Conservation (phyloP, 53 echinoderm and acorn worm species). For the Apostichopus leukothele region DNA sequence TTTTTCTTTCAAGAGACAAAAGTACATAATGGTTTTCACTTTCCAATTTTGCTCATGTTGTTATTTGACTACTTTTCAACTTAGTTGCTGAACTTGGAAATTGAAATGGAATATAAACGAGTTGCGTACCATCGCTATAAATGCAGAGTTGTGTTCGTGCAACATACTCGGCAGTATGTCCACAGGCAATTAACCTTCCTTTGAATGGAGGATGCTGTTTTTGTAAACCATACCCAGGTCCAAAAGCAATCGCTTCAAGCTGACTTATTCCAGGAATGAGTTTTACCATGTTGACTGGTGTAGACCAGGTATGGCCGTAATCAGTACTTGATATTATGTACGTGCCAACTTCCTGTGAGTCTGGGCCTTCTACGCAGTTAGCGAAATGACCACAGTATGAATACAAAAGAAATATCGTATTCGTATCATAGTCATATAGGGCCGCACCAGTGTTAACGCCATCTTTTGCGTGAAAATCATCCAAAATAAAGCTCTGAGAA, state of each 20-base stretch:
- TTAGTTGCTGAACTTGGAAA: too few species aligned
- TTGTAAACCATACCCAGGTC: conserved; percentile 70
- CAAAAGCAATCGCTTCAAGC: conserved; percentile 41
- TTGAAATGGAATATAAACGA: background rate
- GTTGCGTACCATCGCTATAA: conserved; percentile 62
- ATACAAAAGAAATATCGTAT: conserved; percentile 50
- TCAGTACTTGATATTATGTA: conserved; percentile 56
- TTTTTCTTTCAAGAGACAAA: too few species aligned
- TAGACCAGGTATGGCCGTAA: conserved; percentile 60
- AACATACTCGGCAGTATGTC: conserved; percentile 43
- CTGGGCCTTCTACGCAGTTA: conserved; percentile 30
- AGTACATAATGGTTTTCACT: too few species aligned
- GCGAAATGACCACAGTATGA: conserved; percentile 54
- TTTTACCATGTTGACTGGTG: conserved; percentile 48
- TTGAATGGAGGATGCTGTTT: conserved; percentile 57
- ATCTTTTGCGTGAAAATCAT: conserved; percentile 60
- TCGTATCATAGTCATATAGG: conserved; percentile 54
- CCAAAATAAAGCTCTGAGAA: conserved; percentile 43
- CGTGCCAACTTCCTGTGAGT: conserved; percentile 39
- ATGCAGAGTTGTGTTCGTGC: conserved; percentile 50
- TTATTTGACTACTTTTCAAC: too few species aligned
- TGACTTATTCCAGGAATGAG: conserved; percentile 41
- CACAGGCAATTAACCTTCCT: conserved; percentile 62
- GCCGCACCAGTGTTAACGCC: conserved; percentile 56
- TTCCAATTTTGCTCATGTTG: too few species aligned